Evolutionary conservation across 2,888 invertebrate genomes (phyloP).

Genomic region (Microctonus aethiopoides): DNA sequence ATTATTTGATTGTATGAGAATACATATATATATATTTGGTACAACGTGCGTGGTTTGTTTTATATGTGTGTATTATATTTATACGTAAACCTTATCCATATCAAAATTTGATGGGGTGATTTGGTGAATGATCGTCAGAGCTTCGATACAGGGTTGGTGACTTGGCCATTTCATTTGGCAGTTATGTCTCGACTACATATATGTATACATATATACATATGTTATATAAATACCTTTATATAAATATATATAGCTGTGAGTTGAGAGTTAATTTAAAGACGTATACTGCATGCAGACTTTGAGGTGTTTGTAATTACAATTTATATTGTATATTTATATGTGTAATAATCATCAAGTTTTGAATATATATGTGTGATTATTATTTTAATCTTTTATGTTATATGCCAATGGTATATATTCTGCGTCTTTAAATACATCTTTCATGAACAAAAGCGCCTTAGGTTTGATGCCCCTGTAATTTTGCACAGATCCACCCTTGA

Average conservation of each 20-base stretch:
- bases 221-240: too few relatives aligned
- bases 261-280: too few relatives aligned
- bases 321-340: slow-evolving; percentile 33
- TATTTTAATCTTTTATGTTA: not conserved
- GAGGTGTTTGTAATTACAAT: slow-evolving; percentile 60
- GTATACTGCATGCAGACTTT: slow-evolving; percentile 58
- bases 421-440: not conserved
- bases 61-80: not conserved
- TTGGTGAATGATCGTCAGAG: slow-evolving; percentile 43
- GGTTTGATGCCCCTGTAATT: slow-evolving; percentile 59
- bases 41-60: too few relatives aligned
- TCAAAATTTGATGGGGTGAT: slow-evolving; percentile 57
- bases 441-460: slow-evolving; percentile 35
- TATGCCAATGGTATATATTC: too few relatives aligned
- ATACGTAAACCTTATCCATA: not conserved
- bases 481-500: slow-evolving; percentile 58
- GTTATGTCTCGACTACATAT: too few relatives aligned
- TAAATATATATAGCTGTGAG: too few relatives aligned
- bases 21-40: slow-evolving; percentile 24
- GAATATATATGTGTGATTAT: not conserved
- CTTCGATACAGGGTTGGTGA: slow-evolving; percentile 53
- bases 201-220: too few relatives aligned
- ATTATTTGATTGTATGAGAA: slow-evolving; percentile 16
- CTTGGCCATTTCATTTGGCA: slow-evolving; percentile 47
- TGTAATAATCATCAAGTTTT: too few relatives aligned